phyloP scores from a whole-genome alignment of 2,888 invertebrate species.

The Agrotis exclamationis region DNA sequence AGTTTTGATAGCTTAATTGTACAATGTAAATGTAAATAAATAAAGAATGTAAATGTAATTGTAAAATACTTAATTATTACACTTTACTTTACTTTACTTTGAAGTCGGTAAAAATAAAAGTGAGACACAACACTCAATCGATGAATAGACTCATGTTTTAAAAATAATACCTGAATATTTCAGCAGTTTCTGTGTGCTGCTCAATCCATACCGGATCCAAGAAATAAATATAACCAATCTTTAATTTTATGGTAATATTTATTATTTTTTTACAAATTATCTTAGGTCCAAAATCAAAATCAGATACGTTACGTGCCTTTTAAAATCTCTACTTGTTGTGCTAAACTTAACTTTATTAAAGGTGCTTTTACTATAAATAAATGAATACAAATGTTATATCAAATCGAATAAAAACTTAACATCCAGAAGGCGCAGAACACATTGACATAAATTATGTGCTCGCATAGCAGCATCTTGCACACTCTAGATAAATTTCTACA shows the following conservation, averaged over 20 bases:
- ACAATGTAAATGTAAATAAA: no score
- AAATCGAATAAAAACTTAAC: conserved; percentile 35
- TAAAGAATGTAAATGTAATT: no score
- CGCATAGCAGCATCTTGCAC: conserved; percentile 42
- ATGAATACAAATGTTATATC: conserved; percentile 28
- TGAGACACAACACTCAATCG: neutral
- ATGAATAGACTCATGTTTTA: neutral
- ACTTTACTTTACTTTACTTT: no score
- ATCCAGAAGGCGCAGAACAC: conserved; percentile 14
- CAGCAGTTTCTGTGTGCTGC: neutral
- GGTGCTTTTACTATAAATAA: conserved; percentile 24
- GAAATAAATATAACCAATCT: neutral
- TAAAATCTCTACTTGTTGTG: conserved; percentile 15
- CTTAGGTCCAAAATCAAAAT: neutral
- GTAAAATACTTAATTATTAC: no score
- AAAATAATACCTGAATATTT: neutral
- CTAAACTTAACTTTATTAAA: conserved; percentile 44
- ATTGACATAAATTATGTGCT: conserved; percentile 51
- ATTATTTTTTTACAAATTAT: neutral
- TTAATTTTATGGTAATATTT: neutral
- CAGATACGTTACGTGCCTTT: neutral
- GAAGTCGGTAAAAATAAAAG: neutral
- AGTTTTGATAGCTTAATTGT: no score
- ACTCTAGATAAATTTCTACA: conserved; percentile 53
- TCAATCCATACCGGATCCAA: no score